Percentiles rank a stretch among this genome's conserved stretches.
phyloP scores from a whole-genome alignment of 2,888 invertebrate species.

The Ceraclea dissimilis region DNA sequence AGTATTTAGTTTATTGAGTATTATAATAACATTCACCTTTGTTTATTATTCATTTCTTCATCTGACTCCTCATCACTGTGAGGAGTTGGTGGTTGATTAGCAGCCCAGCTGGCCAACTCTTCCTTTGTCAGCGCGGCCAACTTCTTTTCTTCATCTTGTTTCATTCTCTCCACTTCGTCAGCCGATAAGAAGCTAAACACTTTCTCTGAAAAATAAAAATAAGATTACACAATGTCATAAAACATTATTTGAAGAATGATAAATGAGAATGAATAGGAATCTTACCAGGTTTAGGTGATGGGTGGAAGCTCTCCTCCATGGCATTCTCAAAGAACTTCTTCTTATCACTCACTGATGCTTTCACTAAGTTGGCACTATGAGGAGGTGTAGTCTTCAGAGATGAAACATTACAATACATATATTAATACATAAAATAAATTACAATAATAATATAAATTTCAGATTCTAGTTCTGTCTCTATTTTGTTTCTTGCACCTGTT shows the following conservation, averaged over 20 bases:
- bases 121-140: constrained; percentile 66
- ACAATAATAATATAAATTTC: too few relatives aligned
- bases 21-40: too few relatives aligned
- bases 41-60: constrained; percentile 8
- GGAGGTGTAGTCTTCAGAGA: constrained; percentile 53
- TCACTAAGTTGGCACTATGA: constrained; percentile 64
- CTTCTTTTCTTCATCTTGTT: constrained; percentile 87
- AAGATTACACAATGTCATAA: too few relatives aligned
- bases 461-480: too few relatives aligned
- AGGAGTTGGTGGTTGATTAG: constrained; percentile 40
- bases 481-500: too few relatives aligned
- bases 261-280: constrained; percentile 1
- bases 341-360: constrained; percentile 87
- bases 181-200: constrained; percentile 89
- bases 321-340: constrained; percentile 94
- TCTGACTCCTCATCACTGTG: constrained; percentile 35
- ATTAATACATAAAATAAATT: too few relatives aligned
- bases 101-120: constrained; percentile 48
- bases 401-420: background rate
- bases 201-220: constrained; percentile 57
- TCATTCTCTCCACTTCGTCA: constrained; percentile 89
- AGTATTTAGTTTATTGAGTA: too few relatives aligned
- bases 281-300: constrained; percentile 75
- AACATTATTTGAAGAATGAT: too few relatives aligned
- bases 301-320: constrained; percentile 86